A percentile compares a stretch with the other conserved stretches of the same genome.
Conservation (phyloP, 2,113 vertebrate genomes). For the Rhinoderma darwinii region DNA sequence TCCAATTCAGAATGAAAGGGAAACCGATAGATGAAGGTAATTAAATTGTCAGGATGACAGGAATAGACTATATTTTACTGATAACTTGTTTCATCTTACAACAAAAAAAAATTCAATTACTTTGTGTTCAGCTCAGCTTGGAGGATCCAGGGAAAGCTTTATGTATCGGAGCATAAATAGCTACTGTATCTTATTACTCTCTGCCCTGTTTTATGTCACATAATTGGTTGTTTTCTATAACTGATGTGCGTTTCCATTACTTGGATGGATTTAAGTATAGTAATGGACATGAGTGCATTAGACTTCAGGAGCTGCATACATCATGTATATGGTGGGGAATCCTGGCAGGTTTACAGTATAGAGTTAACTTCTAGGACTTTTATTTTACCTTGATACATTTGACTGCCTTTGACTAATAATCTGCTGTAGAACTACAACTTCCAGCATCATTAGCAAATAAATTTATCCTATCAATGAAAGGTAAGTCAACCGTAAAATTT, state of each 20-base stretch:
- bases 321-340: background rate
- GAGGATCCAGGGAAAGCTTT: slow-evolving; percentile 2
- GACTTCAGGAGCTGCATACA: background rate
- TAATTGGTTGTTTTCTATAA: slow-evolving; percentile 48
- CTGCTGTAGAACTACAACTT: background rate
- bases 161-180: slow-evolving; percentile 22
- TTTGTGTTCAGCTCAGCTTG: slow-evolving; percentile 9
- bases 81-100: slow-evolving; percentile 51
- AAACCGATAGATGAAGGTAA: slow-evolving; percentile 52
- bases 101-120: slow-evolving; percentile 49
- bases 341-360: background rate
- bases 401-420: no score
- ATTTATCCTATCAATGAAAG: no score
- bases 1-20: slow-evolving; percentile 47
- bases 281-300: background rate
- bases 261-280: background rate
- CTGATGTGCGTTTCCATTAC: slow-evolving; percentile 6
- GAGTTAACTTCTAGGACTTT: background rate
- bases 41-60: slow-evolving; percentile 41
- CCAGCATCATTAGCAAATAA: no score
- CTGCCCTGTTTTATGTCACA: slow-evolving; percentile 14
- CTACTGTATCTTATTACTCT: slow-evolving; percentile 21
- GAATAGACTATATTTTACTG: slow-evolving; percentile 50
- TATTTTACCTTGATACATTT: background rate
- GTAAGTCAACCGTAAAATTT: no score